Conservation (phyloP, 2,888 invertebrate genomes). For the Sinhomidia bicolor region DNA sequence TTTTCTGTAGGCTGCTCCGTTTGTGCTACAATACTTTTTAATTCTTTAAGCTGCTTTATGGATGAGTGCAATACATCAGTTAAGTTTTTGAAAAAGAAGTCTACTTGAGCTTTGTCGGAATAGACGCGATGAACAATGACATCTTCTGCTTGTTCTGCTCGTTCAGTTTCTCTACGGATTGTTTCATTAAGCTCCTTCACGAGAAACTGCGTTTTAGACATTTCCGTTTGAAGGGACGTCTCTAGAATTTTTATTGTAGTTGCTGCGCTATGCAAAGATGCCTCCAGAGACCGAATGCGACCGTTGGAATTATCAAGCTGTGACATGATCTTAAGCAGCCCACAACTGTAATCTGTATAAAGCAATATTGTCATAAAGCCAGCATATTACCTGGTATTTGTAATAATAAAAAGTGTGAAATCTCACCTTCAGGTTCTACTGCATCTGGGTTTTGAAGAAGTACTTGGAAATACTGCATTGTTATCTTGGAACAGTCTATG, state of each 20-base stretch:
- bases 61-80: slow-evolving; percentile 2
- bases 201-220: slow-evolving; percentile 46
- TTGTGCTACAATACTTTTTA: neutral
- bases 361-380: too few species aligned
- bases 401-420: too few species aligned
- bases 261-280: slow-evolving; percentile 48
- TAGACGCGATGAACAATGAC: slow-evolving; percentile 61
- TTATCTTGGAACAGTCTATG: slow-evolving; percentile 66
- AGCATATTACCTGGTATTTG: too few species aligned
- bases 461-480: slow-evolving; percentile 65
- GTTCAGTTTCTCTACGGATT: slow-evolving; percentile 50
- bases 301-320: slow-evolving; percentile 56
- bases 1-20: slow-evolving; percentile 22
- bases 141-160: slow-evolving; percentile 65
- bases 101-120: slow-evolving; percentile 58
- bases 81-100: slow-evolving; percentile 57
- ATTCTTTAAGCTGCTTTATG: slow-evolving; percentile 47
- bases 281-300: slow-evolving; percentile 52
- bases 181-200: slow-evolving; percentile 61
- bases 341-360: slow-evolving; percentile 68
- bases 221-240: slow-evolving; percentile 36
- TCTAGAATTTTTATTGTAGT: slow-evolving; percentile 51
- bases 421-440: slow-evolving; percentile 70
- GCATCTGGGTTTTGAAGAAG: slow-evolving; percentile 63
- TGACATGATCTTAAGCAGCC: slow-evolving; percentile 54